Conservation (phyloP, 2,888 invertebrate species). For the Myopa testacea region DNA sequence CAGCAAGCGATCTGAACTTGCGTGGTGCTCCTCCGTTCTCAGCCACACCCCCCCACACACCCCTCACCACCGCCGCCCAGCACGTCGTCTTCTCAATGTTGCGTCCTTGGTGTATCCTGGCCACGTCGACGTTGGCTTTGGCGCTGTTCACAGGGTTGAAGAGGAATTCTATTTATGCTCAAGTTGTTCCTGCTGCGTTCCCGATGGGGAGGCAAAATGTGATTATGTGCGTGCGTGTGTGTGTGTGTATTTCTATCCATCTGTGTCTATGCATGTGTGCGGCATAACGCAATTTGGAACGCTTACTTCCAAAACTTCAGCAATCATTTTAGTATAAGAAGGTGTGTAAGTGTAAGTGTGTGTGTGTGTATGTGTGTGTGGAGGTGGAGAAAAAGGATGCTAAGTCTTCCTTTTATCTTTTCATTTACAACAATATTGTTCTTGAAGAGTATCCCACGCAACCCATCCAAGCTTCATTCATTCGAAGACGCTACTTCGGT, state of each 20-base stretch:
- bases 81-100: background rate
- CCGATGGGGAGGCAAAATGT: background rate
- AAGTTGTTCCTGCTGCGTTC: constrained; percentile 4
- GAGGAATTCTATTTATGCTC: constrained; percentile 9
- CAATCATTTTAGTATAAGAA: constrained; percentile 5
- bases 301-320: constrained; percentile 17
- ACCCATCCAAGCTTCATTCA: background rate
- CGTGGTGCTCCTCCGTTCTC: background rate
- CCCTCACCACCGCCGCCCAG: background rate
- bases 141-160: constrained; percentile 11
- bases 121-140: background rate
- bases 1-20: background rate
- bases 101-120: background rate
- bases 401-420: constrained; percentile 17
- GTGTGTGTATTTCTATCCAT: too few relatives aligned
- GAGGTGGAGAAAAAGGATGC: background rate
- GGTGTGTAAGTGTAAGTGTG: background rate
- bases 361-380: too few relatives aligned
- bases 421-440: constrained; percentile 21
- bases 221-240: background rate
- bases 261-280: background rate
- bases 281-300: background rate
- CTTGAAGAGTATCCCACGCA: constrained; percentile 15
- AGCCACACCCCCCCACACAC: background rate
- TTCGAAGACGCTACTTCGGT: background rate